Conservation (phyloP, 1,140 invertebrate genomes). For the Apocrypta bakeri region DNA sequence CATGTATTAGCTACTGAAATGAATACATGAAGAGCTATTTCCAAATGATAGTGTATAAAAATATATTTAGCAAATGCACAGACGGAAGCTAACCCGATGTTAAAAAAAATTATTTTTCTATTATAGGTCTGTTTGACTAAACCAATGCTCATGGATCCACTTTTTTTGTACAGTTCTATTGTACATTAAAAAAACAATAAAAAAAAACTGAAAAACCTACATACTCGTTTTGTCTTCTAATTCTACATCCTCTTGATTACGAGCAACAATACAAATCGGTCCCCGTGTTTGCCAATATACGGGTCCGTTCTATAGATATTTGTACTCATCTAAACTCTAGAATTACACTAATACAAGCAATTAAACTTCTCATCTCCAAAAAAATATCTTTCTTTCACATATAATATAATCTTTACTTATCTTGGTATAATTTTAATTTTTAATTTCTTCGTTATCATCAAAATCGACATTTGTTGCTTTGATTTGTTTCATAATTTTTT, state of each 20-base stretch:
- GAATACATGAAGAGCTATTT: conserved; percentile 66
- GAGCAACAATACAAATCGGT: conserved; percentile 22
- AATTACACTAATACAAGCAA: conserved; percentile 34
- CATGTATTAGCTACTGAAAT: conserved; percentile 78
- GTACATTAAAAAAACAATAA: conserved; percentile 64
- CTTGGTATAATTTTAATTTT: conserved; percentile 21
- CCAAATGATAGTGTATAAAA: conserved; percentile 66
- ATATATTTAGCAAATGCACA: conserved; percentile 24
- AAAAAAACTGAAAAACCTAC: conserved; percentile 54
- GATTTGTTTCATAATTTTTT: not conserved
- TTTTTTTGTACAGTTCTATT: conserved; percentile 67
- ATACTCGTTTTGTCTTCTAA: conserved; percentile 14
- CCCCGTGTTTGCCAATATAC: conserved; percentile 7
- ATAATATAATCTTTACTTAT: not conserved
- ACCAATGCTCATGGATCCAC: conserved; percentile 58
- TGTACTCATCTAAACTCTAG: conserved; percentile 42
- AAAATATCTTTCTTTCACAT: conserved; percentile 39
- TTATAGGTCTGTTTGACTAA: conserved; percentile 86
- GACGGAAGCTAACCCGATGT: conserved; percentile 18
- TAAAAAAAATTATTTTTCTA: conserved; percentile 63
- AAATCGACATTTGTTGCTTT: conserved; percentile 42
- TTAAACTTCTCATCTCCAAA: conserved; percentile 21
- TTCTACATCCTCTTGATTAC: conserved; percentile 2
- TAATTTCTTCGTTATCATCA: conserved; percentile 18
- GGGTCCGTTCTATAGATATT: conserved; percentile 26